Evolutionary conservation across 2,113 vertebrate genomes (phyloP).

Genomic region (Cacatua alba): DNA sequence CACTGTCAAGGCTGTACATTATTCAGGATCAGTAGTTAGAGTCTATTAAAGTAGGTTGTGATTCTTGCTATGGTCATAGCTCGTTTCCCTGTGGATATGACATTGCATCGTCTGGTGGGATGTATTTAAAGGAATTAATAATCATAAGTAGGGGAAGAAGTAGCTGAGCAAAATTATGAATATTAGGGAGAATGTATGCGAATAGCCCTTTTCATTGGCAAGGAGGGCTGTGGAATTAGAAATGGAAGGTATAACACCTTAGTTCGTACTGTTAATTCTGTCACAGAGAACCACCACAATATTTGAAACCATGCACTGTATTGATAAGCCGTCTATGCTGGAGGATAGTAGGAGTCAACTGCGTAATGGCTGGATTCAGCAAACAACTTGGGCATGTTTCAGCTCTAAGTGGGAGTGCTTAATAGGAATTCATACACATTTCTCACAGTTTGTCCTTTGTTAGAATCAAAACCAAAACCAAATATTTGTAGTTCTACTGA

Average conservation of each 20-base stretch:
- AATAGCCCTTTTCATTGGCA: background rate
- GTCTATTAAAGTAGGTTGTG: background rate
- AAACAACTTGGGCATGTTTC: no score
- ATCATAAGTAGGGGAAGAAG: background rate
- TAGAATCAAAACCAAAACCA: background rate
- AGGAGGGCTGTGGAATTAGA: background rate
- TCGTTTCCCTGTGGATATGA: background rate
- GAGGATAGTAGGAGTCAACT: background rate
- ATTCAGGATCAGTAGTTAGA: background rate
- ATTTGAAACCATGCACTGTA: background rate
- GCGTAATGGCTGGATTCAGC: background rate
- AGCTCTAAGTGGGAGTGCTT: background rate
- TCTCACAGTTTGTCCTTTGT: background rate
- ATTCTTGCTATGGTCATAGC: background rate
- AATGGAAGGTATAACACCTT: background rate
- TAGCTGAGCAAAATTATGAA: background rate
- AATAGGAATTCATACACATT: fast-evolving
- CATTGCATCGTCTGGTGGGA: background rate
- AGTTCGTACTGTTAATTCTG: background rate
- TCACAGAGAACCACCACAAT: background rate
- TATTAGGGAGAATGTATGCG: no score
- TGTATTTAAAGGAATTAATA: background rate
- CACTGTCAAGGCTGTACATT: background rate
- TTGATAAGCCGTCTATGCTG: background rate
- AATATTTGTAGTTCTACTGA: background rate